A percentile compares a stretch with the other conserved stretches of the same genome.
Conservation (phyloP, 2,888 invertebrate genomes). For the Sarcophaga caerulescens region DNA sequence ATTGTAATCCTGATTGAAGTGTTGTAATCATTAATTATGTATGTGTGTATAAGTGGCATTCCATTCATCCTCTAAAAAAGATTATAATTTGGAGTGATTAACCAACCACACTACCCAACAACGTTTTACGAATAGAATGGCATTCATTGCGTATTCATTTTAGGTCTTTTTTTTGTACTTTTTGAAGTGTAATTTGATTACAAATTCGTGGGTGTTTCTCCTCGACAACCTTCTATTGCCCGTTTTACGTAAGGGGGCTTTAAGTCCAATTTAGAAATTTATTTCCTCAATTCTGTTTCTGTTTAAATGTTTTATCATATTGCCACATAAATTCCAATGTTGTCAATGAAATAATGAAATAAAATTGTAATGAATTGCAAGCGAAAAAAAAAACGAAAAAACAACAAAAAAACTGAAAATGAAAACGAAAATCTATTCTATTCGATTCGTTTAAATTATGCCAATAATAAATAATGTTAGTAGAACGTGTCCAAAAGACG, state of each 20-base stretch:
- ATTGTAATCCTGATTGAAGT: too few species aligned
- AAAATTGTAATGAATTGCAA: background rate
- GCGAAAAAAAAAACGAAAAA: conserved; percentile 27
- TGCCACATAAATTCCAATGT: conserved; percentile 43
- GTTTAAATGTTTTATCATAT: background rate
- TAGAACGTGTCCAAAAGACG: conserved; percentile 64
- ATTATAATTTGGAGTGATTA: too few species aligned
- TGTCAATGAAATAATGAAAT: conserved; percentile 17
- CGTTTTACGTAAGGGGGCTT: conserved; percentile 43
- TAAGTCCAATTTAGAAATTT: conserved; percentile 37
- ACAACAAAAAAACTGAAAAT: conserved; percentile 16
- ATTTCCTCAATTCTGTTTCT: conserved; percentile 11
- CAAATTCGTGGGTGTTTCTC: background rate
- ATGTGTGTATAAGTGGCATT: too few species aligned
- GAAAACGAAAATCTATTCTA: conserved; percentile 51
- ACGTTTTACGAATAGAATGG: background rate
- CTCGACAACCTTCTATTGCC: background rate
- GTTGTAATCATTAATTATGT: too few species aligned
- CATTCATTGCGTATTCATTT: background rate
- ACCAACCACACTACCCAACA: too few species aligned
- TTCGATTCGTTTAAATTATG: conserved; percentile 54
- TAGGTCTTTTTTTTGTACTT: background rate
- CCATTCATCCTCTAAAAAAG: too few species aligned
- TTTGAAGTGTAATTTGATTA: conserved; percentile 50
- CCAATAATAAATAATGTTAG: conserved; percentile 67